Evolutionary conservation across 2,113 vertebrate genomes (phyloP).

Genomic region (Plecturocebus donacophilus): DNA sequence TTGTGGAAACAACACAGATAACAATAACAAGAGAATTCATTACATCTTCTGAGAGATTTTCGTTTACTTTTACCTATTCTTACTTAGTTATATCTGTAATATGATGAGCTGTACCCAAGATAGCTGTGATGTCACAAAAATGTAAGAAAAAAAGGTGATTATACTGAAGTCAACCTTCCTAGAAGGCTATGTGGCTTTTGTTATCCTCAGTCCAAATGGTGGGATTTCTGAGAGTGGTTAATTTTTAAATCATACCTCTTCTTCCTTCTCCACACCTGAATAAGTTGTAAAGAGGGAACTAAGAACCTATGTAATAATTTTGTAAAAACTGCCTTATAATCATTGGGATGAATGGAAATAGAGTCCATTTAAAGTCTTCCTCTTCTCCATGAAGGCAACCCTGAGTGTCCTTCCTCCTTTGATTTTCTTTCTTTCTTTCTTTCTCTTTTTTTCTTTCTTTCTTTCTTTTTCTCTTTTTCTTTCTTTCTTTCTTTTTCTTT

Average conservation of each 20-base stretch:
- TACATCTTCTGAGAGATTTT: neutral
- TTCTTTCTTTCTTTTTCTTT: accelerated
- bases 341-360: neutral
- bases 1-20: neutral
- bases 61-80: neutral
- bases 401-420: neutral
- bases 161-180: neutral
- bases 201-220: neutral
- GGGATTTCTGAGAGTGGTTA: neutral
- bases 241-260: neutral
- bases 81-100: neutral
- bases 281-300: neutral
- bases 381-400: neutral
- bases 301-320: neutral
- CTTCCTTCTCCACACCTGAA: neutral
- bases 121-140: neutral
- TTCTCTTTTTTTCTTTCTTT: accelerated
- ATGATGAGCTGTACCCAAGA: neutral
- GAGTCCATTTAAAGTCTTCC: neutral
- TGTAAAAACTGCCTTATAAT: neutral
- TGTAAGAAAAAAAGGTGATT: neutral
- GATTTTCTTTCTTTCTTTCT: accelerated
- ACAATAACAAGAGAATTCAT: neutral
- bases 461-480: too few species aligned
- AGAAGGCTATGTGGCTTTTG: neutral